Percentiles rank a stretch among this genome's conserved stretches.
Evolutionary conservation across 2,113 vertebrate species (phyloP).

Genomic region (Semicossyphus pulcher): DNA sequence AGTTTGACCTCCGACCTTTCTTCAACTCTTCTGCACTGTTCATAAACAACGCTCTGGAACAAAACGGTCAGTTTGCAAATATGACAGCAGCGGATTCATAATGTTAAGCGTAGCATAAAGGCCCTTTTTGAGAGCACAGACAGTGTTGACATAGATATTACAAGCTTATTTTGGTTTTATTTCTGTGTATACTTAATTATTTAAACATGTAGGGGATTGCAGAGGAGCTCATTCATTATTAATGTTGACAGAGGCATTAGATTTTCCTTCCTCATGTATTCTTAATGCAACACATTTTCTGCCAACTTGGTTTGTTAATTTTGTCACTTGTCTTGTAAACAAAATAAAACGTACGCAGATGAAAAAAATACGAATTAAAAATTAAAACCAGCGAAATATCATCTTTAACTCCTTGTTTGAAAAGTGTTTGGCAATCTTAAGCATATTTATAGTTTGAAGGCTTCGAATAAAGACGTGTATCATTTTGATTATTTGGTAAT

Average conservation of each 20-base stretch:
- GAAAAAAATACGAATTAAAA: too few species aligned
- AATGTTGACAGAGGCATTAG: not conserved
- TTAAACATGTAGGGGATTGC: not conserved
- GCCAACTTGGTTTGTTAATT: too few species aligned
- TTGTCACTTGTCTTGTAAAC: too few species aligned
- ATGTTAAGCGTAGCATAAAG: too few species aligned
- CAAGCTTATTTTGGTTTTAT: not conserved
- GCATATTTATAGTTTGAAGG: too few species aligned
- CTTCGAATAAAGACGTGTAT: too few species aligned
- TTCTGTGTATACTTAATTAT: not conserved
- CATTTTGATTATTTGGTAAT: too few species aligned
- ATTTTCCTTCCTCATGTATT: not conserved
- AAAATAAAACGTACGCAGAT: too few species aligned
- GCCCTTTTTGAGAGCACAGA: too few species aligned
- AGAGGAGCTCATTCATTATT: not conserved
- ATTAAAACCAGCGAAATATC: too few species aligned
- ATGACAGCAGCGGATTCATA: not conserved
- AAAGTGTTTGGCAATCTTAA: too few species aligned
- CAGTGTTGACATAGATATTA: not conserved
- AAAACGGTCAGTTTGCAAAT: constrained; percentile 79
- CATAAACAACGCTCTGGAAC: constrained; percentile 83
- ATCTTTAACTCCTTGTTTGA: too few species aligned
- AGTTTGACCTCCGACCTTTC: constrained; percentile 86
- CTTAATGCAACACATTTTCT: not conserved
- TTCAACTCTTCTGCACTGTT: constrained; percentile 87